Percentiles rank a stretch among this genome's conserved stretches.
phyloP scores from a whole-genome alignment of 2,888 invertebrate genomes.

The Bugula neritina region DNA sequence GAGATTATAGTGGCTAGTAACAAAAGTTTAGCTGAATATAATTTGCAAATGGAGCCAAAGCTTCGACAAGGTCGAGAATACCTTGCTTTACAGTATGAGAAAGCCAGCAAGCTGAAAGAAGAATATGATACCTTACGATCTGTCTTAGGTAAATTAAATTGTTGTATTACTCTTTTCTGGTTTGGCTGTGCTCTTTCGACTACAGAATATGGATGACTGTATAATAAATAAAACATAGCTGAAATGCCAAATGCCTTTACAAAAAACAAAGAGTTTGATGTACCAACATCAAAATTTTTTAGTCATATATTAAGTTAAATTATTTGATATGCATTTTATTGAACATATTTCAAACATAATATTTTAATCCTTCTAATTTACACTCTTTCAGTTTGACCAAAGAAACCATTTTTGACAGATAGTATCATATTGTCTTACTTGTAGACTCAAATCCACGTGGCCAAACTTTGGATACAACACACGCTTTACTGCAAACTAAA shows the following conservation, averaged over 20 bases:
- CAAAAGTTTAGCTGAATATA: constrained; percentile 82
- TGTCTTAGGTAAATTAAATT: constrained; percentile 14
- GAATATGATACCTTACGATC: constrained; percentile 33
- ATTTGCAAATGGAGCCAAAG: constrained; percentile 77
- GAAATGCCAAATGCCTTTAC: too few species aligned
- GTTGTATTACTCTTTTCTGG: too few species aligned
- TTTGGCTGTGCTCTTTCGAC: too few species aligned
- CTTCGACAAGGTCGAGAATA: constrained; percentile 69
- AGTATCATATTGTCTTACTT: constrained; percentile 39
- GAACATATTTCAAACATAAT: too few species aligned
- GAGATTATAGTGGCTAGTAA: constrained; percentile 82
- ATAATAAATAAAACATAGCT: neutral
- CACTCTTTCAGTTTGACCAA: too few species aligned
- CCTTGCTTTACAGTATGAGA: constrained; percentile 60
- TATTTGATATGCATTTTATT: too few species aligned
- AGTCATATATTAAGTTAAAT: too few species aligned
- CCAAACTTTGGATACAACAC: constrained; percentile 75
- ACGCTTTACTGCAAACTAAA: constrained; percentile 81
- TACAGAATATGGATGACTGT: neutral
- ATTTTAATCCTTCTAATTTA: too few species aligned
- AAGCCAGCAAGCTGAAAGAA: constrained; percentile 47
- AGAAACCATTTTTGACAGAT: too few species aligned
- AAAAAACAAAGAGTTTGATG: too few species aligned
- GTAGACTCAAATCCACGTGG: constrained; percentile 70
- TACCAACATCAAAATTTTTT: too few species aligned